Percentiles rank a stretch among this genome's conserved stretches.
Evolutionary conservation across 2,888 invertebrate genomes (phyloP).

Genomic region (Torymus aiolomorphi): DNA sequence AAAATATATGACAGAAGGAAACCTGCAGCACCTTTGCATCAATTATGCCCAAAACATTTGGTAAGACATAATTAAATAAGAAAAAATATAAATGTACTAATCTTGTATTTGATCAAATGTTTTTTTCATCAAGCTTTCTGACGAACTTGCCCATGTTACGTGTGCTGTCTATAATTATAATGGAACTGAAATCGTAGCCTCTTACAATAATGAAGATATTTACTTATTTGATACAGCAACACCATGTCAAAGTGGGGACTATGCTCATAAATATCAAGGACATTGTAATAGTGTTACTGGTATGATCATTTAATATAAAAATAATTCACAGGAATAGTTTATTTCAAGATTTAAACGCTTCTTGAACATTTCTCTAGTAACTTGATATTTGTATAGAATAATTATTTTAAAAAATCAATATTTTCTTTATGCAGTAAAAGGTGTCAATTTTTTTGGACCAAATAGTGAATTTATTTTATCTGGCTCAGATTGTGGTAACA

Average conservation of each 20-base stretch:
- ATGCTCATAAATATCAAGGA: slow-evolving; percentile 79
- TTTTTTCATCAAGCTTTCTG: slow-evolving; percentile 61
- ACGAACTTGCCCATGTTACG: slow-evolving; percentile 83
- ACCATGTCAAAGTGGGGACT: slow-evolving; percentile 75
- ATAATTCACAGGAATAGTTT: slow-evolving; percentile 4
- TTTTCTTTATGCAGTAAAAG: slow-evolving; percentile 82
- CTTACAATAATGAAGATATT: slow-evolving; percentile 95
- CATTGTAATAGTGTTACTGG: slow-evolving; percentile 76
- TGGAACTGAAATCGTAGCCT: slow-evolving; percentile 93
- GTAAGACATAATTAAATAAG: slow-evolving; percentile 67
- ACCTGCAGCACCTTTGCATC: slow-evolving; percentile 77
- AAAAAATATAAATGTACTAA: neutral
- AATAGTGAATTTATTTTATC: slow-evolving; percentile 93
- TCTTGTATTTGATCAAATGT: slow-evolving; percentile 22
- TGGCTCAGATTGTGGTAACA: slow-evolving; percentile 94
- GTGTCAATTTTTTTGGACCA: slow-evolving; percentile 95
- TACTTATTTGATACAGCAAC: slow-evolving; percentile 87
- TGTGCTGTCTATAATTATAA: slow-evolving; percentile 94
- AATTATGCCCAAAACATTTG: slow-evolving; percentile 81
- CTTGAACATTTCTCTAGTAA: too few relatives aligned
- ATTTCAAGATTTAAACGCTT: neutral
- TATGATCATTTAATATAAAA: slow-evolving; percentile 54
- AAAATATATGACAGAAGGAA: slow-evolving; percentile 86
- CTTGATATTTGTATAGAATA: too few relatives aligned
- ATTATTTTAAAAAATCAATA: neutral